Percentiles rank a stretch among this genome's conserved stretches.
phyloP scores from a whole-genome alignment of 1,140 invertebrate species.

The Schlechtendalia chinensis region DNA sequence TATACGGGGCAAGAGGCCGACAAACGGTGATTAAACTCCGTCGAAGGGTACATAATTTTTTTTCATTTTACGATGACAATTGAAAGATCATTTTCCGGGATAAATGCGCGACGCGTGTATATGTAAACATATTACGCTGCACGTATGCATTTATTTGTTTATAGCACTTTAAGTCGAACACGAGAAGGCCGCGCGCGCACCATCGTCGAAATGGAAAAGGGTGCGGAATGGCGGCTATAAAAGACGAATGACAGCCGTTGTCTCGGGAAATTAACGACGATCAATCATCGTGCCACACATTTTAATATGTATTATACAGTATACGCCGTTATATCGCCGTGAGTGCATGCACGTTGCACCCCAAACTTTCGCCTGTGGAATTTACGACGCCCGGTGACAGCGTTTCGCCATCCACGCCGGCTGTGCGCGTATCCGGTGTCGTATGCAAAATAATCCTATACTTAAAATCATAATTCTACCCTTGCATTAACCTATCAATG shows the following conservation, averaged over 20 bases:
- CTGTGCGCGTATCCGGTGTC: too few relatives aligned
- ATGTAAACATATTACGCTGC: too few relatives aligned
- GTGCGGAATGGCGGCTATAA: neutral
- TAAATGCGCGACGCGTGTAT: neutral
- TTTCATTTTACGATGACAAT: constrained; percentile 12
- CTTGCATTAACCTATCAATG: neutral
- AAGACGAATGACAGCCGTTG: constrained; percentile 16
- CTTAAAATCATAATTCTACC: neutral
- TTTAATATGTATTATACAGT: too few relatives aligned
- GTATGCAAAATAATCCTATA: constrained; percentile 6
- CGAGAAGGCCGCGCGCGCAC: neutral
- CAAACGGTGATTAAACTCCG: neutral
- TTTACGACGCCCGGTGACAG: neutral
- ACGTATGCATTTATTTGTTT: too few relatives aligned
- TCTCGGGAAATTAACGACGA: constrained; percentile 22
- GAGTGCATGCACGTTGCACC: neutral
- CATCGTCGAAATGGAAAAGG: neutral
- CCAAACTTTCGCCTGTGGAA: neutral
- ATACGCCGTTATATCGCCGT: neutral
- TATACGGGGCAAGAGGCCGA: neutral
- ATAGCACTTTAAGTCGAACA: neutral
- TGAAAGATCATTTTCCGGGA: neutral
- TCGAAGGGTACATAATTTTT: neutral
- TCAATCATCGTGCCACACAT: constrained; percentile 10
- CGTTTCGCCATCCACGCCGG: neutral